Base-by-base conservation (phyloP, 2,113 vertebrate species). In the Bolborhynchus lineola region DNA sequence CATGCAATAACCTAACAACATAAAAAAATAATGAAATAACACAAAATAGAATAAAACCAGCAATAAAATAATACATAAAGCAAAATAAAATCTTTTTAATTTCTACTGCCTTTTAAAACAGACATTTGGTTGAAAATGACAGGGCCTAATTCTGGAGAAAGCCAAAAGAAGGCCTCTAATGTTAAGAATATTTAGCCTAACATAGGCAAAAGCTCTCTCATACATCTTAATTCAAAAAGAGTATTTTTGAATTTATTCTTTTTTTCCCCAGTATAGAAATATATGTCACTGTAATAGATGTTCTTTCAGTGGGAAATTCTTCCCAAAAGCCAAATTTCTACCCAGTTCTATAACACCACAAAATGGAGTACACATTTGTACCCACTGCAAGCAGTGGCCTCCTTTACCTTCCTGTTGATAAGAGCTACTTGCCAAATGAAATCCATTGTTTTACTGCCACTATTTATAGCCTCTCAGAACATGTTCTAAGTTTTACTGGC, bases 381-480 rank as follows among this genome's bases (percentile, higher is more conserved):
- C 39, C 55, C 46, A 26, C 41, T 49, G 50, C 31, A 72, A 78
- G 24, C n/a, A 44, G 21, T 35, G 41, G 59, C 41, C 41, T 84
- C 62, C 42, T 92, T 82, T 75, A 50, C 62, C 76, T 91, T 68
- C n/a, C 39, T 24, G 35, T 55, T 7, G 0, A 29, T 21, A 68
- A 55, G 29, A 91, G 33, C 37, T 41, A 50, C 41, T 69, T 79
- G 21, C 44, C 79, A 79, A 84, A 87, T 47, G 20, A 65, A 86
- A 91, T 47, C 35, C 72, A 74, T 59, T 93, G 69, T 78, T 74
- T 86, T 28, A 70, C 16, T 68, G 15, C 33, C 11, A 0, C 70
- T 93, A 95, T 90, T 96, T 86, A 65, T 63, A 91, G 50, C 11
- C 26, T 81, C 91, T 33, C 82, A 93, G 86, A 92, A 92, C 42